Percentiles rank a stretch among this genome's conserved stretches.
Evolutionary conservation across 92 coral and sea anemone genomes (phyloP).

Genomic region (Anthopleura xanthogrammica): DNA sequence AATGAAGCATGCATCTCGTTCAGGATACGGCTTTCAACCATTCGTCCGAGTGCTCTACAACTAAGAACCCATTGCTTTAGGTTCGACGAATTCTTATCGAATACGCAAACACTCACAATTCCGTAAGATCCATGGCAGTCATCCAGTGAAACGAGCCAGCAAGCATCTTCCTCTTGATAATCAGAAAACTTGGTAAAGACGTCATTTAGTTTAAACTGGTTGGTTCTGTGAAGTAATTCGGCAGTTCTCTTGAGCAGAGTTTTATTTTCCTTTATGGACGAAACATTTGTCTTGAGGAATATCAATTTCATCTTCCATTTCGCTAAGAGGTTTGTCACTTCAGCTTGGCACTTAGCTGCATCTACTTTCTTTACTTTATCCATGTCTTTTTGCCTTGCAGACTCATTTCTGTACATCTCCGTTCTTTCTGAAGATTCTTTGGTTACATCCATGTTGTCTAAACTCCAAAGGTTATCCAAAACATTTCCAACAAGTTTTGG

Average conservation of each 20-base stretch:
- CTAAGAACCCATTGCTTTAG: slow-evolving; percentile 8
- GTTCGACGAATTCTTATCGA: background rate
- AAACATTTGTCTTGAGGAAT: background rate
- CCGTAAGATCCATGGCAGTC: slow-evolving; percentile 8
- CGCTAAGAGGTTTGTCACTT: background rate
- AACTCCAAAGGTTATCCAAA: slow-evolving; percentile 1
- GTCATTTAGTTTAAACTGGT: slow-evolving; percentile 5
- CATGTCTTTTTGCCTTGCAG: background rate
- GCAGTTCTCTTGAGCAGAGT: background rate
- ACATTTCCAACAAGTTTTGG: background rate
- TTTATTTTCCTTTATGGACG: background rate
- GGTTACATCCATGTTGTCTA: background rate
- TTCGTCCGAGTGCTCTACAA: slow-evolving; percentile 8
- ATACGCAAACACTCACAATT: slow-evolving; percentile 1
- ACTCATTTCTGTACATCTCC: slow-evolving; percentile 1
- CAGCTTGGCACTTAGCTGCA: background rate
- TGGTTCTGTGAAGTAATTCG: slow-evolving; percentile 13
- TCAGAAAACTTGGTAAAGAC: background rate
- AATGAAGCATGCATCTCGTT: background rate
- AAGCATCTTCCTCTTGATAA: slow-evolving; percentile 1
- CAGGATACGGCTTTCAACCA: slow-evolving; percentile 6
- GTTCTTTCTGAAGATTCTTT: background rate
- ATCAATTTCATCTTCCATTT: background rate
- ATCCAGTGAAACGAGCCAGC: background rate
- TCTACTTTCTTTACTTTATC: background rate